phyloP scores from a whole-genome alignment of 2,888 invertebrate species.

The Lottia gigantea region DNA sequence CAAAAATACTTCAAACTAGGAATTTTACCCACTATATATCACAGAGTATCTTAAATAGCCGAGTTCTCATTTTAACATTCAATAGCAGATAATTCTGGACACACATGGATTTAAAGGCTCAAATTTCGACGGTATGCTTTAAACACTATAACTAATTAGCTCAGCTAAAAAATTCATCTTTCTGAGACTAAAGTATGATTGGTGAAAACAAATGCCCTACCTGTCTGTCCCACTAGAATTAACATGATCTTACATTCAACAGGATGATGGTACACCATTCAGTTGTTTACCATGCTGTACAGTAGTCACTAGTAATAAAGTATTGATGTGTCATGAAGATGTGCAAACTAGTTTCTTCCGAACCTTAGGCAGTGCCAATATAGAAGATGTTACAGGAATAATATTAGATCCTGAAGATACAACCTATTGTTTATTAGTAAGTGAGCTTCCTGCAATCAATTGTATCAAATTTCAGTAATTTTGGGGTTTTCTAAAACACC shows the following conservation, averaged over 20 bases:
- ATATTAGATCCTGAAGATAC: slow-evolving; percentile 48
- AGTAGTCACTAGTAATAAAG: slow-evolving; percentile 55
- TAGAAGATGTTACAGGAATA: slow-evolving; percentile 60
- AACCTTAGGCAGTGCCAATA: slow-evolving; percentile 61
- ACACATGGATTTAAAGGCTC: too few relatives aligned
- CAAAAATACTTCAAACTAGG: too few relatives aligned
- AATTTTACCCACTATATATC: too few relatives aligned
- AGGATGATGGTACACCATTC: slow-evolving; percentile 20
- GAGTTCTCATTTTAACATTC: too few relatives aligned
- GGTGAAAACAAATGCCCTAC: too few relatives aligned
- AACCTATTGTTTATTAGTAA: slow-evolving; percentile 64
- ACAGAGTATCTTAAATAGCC: too few relatives aligned
- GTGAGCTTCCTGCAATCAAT: slow-evolving; percentile 21
- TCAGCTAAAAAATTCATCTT: too few relatives aligned
- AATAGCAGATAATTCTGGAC: too few relatives aligned
- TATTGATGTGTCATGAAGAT: slow-evolving; percentile 67
- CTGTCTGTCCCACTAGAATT: too few relatives aligned
- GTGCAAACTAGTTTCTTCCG: slow-evolving; percentile 63
- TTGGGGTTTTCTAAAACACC: not conserved
- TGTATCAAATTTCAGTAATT: not conserved
- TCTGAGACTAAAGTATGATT: too few relatives aligned
- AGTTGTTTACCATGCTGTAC: slow-evolving; percentile 61
- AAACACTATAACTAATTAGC: too few relatives aligned
- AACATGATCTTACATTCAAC: not conserved
- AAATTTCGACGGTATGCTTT: too few relatives aligned